A percentile compares a stretch with the other conserved stretches of the same genome.
Conservation (phyloP, 2,113 vertebrate species). For the Podarcis muralis region DNA sequence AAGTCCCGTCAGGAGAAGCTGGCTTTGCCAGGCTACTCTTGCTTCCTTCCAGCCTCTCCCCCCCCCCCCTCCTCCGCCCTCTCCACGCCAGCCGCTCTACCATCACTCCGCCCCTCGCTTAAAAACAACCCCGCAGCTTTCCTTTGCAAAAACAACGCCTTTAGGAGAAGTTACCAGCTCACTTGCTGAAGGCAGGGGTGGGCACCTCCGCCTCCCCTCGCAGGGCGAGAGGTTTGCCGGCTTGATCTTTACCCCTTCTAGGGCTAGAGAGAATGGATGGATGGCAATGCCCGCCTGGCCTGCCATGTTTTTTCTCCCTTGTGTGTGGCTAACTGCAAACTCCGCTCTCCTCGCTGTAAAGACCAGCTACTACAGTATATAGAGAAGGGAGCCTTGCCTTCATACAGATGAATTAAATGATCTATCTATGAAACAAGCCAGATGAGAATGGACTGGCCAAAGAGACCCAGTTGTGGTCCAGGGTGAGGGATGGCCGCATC, state of each 20-base stretch:
- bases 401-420: neutral
- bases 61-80: no score
- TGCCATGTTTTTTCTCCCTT: neutral
- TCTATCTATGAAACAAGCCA: neutral
- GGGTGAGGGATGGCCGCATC: no score
- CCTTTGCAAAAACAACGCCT: neutral
- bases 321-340: neutral
- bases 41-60: neutral
- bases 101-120: neutral
- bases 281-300: neutral
- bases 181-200: no score
- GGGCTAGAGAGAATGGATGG: neutral
- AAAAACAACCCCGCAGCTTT: neutral
- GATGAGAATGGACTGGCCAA: no score
- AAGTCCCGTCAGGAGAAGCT: neutral
- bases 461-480: no score
- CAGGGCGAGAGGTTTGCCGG: neutral
- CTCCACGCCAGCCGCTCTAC: no score
- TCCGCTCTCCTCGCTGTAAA: neutral
- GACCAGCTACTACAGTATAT: neutral
- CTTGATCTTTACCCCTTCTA: neutral
- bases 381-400: neutral
- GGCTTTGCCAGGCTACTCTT: neutral
- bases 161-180: neutral
- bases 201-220: neutral